A percentile compares a stretch with the other conserved stretches of the same genome.
phyloP scores from a whole-genome alignment of 2,797 vertebrate species.

The Taenioides sp. region DNA sequence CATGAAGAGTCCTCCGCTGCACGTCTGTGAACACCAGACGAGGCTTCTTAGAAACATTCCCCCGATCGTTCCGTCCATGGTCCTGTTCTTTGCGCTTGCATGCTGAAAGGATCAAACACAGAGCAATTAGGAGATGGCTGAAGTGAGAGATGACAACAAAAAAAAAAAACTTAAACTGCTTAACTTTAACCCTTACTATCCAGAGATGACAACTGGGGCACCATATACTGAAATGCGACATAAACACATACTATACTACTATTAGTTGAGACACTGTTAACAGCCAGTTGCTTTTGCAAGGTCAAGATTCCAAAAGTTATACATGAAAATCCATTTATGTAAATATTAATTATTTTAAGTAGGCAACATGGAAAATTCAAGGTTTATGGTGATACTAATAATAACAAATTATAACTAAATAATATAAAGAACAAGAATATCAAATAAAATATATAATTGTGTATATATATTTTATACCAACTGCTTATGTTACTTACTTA shows the following conservation, averaged over 20 bases:
- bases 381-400: not conserved
- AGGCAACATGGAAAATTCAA: not conserved
- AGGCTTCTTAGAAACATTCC: conserved; percentile 92
- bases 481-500: not conserved
- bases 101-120: conserved; percentile 72
- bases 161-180: not conserved
- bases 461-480: not conserved
- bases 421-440: not conserved
- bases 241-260: no score
- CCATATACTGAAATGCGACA: no score
- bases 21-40: conserved; percentile 98
- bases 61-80: conserved; percentile 88
- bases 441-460: not conserved
- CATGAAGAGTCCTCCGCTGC: conserved; percentile 97
- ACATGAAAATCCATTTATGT: no score
- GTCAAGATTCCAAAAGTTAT: no score
- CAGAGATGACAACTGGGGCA: not conserved
- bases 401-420: no score
- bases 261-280: no score
- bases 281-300: no score
- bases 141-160: not conserved
- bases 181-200: not conserved
- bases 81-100: conserved; percentile 99
- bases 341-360: no score
- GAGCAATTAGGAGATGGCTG: conserved; percentile 16